Evolutionary conservation across 2,113 vertebrate genomes (phyloP).

Genomic region (Mobula hypostoma): DNA sequence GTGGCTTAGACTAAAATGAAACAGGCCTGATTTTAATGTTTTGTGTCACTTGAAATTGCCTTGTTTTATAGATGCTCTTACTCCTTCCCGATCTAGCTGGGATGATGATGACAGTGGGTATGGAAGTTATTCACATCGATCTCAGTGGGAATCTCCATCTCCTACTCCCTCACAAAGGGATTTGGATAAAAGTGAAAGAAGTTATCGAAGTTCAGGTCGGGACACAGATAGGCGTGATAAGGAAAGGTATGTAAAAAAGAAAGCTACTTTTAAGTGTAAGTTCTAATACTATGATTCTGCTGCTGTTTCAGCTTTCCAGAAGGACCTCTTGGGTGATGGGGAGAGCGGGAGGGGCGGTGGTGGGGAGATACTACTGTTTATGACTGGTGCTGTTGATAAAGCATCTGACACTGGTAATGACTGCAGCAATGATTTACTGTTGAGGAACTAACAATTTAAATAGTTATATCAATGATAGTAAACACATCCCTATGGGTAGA

Average conservation of each 20-base stretch:
- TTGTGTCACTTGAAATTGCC: neutral
- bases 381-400: neutral
- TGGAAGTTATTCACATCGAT: conserved; percentile 60
- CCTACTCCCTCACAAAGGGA: conserved; percentile 74
- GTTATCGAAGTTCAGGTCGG: conserved; percentile 51
- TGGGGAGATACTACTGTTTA: too few relatives aligned
- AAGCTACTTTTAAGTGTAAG: neutral
- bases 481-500: neutral
- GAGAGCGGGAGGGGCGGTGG: too few relatives aligned
- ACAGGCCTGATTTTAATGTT: neutral
- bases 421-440: neutral
- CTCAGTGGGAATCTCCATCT: conserved; percentile 93
- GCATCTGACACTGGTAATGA: neutral
- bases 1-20: neutral
- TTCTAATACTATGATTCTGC: neutral
- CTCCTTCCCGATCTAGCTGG: conserved; percentile 88
- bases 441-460: neutral
- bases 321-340: too few relatives aligned
- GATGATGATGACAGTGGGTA: conserved; percentile 85
- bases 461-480: neutral
- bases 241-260: conserved; percentile 43
- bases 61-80: conserved; percentile 67
- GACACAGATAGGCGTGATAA: conserved; percentile 73
- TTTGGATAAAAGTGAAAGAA: conserved; percentile 70
- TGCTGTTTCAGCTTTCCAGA: neutral